Evolutionary conservation across 2,888 invertebrate genomes (phyloP), one percentile per base, ranked within the genome.

Genomic region (Hirtodrosophila confusa): DNA sequence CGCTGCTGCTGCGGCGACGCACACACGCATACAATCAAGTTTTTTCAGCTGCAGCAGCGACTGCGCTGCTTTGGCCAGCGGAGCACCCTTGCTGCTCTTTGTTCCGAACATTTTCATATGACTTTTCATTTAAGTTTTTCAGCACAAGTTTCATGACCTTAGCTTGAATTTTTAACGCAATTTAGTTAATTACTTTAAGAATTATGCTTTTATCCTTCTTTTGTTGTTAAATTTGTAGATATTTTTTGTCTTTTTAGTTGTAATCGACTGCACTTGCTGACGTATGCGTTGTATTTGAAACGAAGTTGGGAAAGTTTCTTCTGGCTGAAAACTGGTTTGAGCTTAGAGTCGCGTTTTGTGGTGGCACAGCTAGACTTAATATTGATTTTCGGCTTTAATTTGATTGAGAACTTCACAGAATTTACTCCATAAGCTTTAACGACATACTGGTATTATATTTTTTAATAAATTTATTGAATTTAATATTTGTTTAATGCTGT

Each of bases 51-150:
- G 65, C 66, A 61, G 62, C 66, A 49, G 53, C 44, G 51, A 50
- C 72, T 65, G 66, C 60, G 63, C 62, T 76, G 61, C 63, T 61
- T 51, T 63, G 75, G 50, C 70, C 87, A 68, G 51, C 43, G 84
- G 76, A 87, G 87, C 84, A 75, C 84, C 84, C 79, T 9, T n/a
- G 2, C 7, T 45, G 67, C 40, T 54, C 64, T 67, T 75, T 79
- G 57, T 66, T 64, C 44, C 55, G 36, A 50, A 23, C 44, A 27
- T 23, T 35, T 48, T 35, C 64, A 71, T 35, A 62, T 56, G 70
- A 35, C 7, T 50, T 62, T 71, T 69, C 1, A 50, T 11, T 9
- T 12, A 33, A 11, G 8, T 33, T 66, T 54, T 64, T 36, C 6
- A 2, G 7, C 49, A 58, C n/a, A 10, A 41, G 37, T 29, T 54